Base-by-base conservation (phyloP, 2,113 vertebrate species). In the Xenopus borealis region DNA sequence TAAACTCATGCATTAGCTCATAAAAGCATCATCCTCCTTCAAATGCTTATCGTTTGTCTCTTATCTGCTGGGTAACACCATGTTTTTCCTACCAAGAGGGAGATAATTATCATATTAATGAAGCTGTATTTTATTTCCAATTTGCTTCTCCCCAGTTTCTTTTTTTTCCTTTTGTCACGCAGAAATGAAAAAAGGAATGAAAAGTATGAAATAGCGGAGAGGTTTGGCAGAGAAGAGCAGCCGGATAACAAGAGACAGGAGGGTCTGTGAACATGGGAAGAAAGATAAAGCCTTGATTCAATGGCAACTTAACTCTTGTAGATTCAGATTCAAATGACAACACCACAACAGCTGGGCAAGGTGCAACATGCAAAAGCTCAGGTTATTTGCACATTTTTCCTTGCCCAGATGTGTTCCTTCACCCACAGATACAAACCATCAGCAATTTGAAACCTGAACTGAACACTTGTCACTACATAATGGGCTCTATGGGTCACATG, bases 31-130 rank as follows among this genome's bases (percentile, higher is more conserved):
- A 77, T 53, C 59, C 61, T 64, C 53, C 44, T 64, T 64, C 14
- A 62, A 70, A 64, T 33, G 74, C 62, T 77, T 70, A 77, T 70
- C 67, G 47, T 59, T 47, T 77, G 62, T 64, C 61, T 57, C 74
- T 70, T 77, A 77, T 77, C 74, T 77, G 66, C 47, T 12, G 59
- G 59, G 74, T 70, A 70, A 77, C 74, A 75, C 47, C 16, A 44
- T 76, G 72, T 75, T 75, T 70, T 77, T 50, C 30, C 74, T 57
- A 77, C 66, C 59, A 57, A 47, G 66, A 64, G 45, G 45, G 66
- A 70, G 74, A 77, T 77, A 77, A 77, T 77, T 77, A 77, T 70
- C 74, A 77, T 77, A 77, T 77, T 77, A 77, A 77, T 77, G 66
- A 70, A 70, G 66, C 47, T n/a, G 47, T 70, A 70, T 77, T 70